Evolutionary conservation across 2,113 vertebrate species (phyloP).

Genomic region (Plecotus auritus): DNA sequence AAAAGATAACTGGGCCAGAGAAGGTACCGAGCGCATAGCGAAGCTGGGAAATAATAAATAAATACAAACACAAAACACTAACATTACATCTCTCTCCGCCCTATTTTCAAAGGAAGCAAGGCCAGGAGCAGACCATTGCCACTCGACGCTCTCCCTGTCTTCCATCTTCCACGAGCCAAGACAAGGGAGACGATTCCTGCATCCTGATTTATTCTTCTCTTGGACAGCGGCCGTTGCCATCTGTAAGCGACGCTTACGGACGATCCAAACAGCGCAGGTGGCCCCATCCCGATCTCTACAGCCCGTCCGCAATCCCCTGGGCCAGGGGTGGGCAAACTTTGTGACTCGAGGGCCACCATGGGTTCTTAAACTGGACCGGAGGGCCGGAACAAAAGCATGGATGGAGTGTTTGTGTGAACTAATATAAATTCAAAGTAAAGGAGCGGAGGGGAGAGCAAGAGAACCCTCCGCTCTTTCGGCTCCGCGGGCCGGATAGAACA

Average conservation of each 20-base stretch:
- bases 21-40: constrained; percentile 47
- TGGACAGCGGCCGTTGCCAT: neutral
- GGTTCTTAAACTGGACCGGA: too few species aligned
- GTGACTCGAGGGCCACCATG: too few species aligned
- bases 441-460: too few species aligned
- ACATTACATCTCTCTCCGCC: constrained; percentile 47
- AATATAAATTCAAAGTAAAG: too few species aligned
- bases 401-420: too few species aligned
- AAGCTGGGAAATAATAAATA: constrained; percentile 61
- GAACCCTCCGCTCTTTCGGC: too few species aligned
- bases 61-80: constrained; percentile 57
- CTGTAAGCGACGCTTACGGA: neutral
- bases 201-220: neutral
- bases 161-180: neutral
- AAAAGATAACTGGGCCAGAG: constrained; percentile 56
- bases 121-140: constrained; percentile 31
- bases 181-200: neutral
- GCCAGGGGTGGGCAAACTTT: too few species aligned
- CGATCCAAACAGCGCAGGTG: constrained; percentile 5
- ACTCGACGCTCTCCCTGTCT: neutral
- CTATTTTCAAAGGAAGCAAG: constrained; percentile 57
- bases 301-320: neutral
- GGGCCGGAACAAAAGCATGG: too few species aligned
- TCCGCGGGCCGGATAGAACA: too few species aligned
- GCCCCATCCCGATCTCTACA: neutral